Base-by-base conservation (phyloP, 2,113 vertebrate genomes). In the Phrynosoma blainvillii region DNA sequence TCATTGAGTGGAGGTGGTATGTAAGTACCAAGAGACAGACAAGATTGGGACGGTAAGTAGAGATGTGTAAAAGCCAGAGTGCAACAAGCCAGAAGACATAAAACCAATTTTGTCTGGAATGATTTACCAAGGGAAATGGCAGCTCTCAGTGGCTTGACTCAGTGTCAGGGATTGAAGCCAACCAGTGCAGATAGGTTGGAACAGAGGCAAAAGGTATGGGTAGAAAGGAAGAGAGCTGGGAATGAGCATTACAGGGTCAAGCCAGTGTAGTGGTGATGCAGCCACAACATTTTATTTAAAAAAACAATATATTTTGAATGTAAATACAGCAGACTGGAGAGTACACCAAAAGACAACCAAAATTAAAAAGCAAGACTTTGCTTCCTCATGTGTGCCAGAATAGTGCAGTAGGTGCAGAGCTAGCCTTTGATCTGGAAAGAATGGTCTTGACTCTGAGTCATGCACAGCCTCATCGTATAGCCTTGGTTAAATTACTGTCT, bases 261-360 rank as follows among this genome's bases (percentile, higher is more conserved):
- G 47, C 4, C 32, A 65, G 9, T 79, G 21, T 52, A 78, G 25
- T 25, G n/a, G 47, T 70, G 8, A 42, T 70, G 23, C 76, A 36
- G n/a, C 16, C 20, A 36, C 59, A 79, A 11, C 7, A 79, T 65
- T 81, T 77, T 36, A 36, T 36, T 52, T n/a, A 16, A 16, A 62
- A 62, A 83, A 81, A 23, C 23, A 18, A 20, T 85, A 20, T 85
- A n/a, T 77, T 85, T 77, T 76, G 40, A 30, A 86, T 65, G 30
- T 13, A 27, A 68, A 14, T 23, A 5, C 27, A 54, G 13, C 65
- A 6, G 30, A 5, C 42, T 54, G 18, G 8, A 70, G 4, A 11
- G 18, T 62, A 16, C 27, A 12, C 62, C 36, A 27, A 27, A 84
- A 75, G 66, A 73, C 5, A 73, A 70, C 40, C 16, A 82, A 62